Base-by-base conservation (phyloP, 2,113 vertebrate genomes). In the Muntiacus reevesi region DNA sequence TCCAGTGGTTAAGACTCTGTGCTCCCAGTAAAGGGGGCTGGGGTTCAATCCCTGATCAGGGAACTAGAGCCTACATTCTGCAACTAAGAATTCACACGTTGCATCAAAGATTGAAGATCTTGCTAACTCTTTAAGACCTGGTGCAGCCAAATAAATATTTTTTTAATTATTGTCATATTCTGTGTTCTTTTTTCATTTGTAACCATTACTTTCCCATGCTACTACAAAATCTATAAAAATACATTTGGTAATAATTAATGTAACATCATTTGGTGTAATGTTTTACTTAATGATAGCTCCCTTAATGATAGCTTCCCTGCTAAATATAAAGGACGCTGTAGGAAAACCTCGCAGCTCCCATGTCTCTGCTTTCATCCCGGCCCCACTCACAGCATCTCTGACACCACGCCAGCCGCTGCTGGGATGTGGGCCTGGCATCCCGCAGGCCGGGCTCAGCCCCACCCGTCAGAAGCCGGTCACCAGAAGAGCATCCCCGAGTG, bases 401-500 rank as follows among this genome's bases (percentile, higher is more conserved):
- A 17, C 76, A 9, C 64, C 64, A 21, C 7, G 1, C 59, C 6
- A 14, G 36, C 21, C 67, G 6, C 21, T 9, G 43, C 40, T 2
- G 1, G 25, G 25, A 43, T 25, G 7, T 0, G 23, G 43, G 74
- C 43, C 15, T 14, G 28, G 25, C 0, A 1, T 47, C 27, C 27
- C 0, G 3, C 76, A 17, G 43, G 14, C 9, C 76, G 19, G 76
- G 76, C 43, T 17, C 45, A 47, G 76, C 28, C 76, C 27, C 76
- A 19, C 27, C 1, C 4, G 4, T 79, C 45, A 50, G 43, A 30
- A 17, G 45, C 76, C 43, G 1, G 13, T 28, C 74, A 10, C 23
- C 74, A 78, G 40, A 15, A 45, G 74, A 47, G 76, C 15, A 1
- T 6, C 45, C 76, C 76, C 15, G 19, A 0, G 45, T 47, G 15